phyloP scores from a whole-genome alignment of 2,113 vertebrate genomes.

The Fregetta grallaria region DNA sequence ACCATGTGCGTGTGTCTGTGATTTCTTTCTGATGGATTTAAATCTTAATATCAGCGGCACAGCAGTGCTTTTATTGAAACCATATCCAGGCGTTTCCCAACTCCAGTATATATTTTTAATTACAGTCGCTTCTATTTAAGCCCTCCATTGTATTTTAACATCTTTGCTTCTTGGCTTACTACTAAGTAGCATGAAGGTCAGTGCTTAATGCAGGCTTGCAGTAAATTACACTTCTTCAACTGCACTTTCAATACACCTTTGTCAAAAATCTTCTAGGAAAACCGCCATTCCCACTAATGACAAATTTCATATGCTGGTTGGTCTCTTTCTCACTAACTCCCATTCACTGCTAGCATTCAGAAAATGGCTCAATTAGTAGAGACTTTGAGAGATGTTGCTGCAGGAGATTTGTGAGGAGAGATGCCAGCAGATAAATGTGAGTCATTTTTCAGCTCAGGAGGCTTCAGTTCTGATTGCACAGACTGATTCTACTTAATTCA shows the following conservation, averaged over 20 bases:
- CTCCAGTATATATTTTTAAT: constrained; percentile 3
- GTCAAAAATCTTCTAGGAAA: constrained; percentile 16
- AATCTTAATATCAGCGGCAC: background rate
- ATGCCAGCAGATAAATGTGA: constrained; percentile 27
- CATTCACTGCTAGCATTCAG: background rate
- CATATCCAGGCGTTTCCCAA: background rate
- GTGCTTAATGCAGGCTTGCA: background rate
- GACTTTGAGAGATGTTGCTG: constrained; percentile 6
- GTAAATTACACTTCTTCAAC: background rate
- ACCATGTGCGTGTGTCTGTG: background rate
- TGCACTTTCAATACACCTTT: background rate
- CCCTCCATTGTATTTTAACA: background rate
- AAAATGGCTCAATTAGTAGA: constrained; percentile 53
- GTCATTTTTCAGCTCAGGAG: constrained; percentile 46
- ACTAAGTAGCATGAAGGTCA: background rate
- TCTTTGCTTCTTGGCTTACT: background rate
- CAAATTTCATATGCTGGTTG: background rate
- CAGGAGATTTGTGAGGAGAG: constrained; percentile 13
- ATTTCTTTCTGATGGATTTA: background rate
- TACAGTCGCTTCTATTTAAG: background rate
- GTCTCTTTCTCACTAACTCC: background rate
- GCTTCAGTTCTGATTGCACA: constrained; percentile 2
- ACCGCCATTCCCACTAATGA: background rate
- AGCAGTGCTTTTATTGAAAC: background rate
- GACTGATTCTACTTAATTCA: constrained; percentile 44